Evolutionary conservation across 2,797 vertebrate species (phyloP).

Genomic region (Onychomys arenicola): DNA sequence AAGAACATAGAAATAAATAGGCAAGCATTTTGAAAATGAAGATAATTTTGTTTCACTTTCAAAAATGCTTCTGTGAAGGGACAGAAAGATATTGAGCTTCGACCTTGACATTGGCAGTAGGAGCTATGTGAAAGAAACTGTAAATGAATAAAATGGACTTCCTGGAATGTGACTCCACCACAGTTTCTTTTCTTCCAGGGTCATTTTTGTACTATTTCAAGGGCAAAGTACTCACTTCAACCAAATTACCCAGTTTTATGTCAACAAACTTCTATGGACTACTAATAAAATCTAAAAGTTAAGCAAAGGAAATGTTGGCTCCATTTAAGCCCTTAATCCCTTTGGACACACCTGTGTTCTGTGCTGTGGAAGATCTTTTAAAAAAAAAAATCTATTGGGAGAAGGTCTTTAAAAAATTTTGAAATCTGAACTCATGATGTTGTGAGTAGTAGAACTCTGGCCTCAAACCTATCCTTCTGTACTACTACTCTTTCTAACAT

Average conservation of each 20-base stretch:
- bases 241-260: background rate
- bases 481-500: background rate
- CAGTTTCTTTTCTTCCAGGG: background rate
- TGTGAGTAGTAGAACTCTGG: background rate
- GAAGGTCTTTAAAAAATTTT: background rate
- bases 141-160: background rate
- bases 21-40: background rate
- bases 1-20: background rate
- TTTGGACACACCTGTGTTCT: background rate
- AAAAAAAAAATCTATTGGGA: background rate
- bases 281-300: background rate
- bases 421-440: background rate
- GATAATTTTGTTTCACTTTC: background rate
- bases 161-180: background rate
- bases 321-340: background rate
- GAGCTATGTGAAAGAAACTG: background rate
- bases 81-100: background rate
- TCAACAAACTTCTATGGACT: background rate
- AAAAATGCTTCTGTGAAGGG: background rate
- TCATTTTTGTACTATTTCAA: background rate
- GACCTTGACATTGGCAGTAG: too few relatives aligned
- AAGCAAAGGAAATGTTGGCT: background rate
- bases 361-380: background rate
- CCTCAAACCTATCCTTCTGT: background rate
- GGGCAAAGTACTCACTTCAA: background rate